Conservation (phyloP, 2,888 invertebrate species). For the Sericinus montela region DNA sequence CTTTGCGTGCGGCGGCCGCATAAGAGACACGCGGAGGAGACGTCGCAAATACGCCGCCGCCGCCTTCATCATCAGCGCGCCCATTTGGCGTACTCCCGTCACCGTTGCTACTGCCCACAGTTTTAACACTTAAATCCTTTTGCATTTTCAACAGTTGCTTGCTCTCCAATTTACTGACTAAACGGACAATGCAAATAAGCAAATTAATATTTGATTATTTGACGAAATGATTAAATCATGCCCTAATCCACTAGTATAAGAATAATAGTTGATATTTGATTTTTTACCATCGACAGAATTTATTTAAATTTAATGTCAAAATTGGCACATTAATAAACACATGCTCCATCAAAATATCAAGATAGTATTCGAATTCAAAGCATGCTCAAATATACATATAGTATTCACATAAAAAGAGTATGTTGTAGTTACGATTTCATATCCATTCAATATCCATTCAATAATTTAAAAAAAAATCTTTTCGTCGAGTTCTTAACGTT, state of each 20-base stretch:
- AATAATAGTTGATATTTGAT: no score
- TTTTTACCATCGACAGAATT: no score
- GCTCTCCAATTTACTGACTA: slow-evolving; percentile 61
- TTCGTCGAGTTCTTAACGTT: slow-evolving; percentile 24
- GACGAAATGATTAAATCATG: slow-evolving; percentile 1
- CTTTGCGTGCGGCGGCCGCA: slow-evolving; percentile 50
- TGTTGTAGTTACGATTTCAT: background rate
- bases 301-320: no score
- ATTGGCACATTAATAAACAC: no score
- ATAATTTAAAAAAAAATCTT: background rate
- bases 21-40: slow-evolving; percentile 47
- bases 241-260: background rate
- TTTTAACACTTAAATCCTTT: slow-evolving; percentile 53
- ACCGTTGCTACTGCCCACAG: slow-evolving; percentile 59
- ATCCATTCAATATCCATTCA: background rate
- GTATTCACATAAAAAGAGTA: background rate
- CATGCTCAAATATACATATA: no score
- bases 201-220: slow-evolving; percentile 20
- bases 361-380: no score
- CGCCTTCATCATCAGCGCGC: slow-evolving; percentile 67
- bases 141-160: slow-evolving; percentile 59
- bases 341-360: no score
- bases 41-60: slow-evolving; percentile 53
- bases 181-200: slow-evolving; percentile 34
- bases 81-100: slow-evolving; percentile 66